phyloP scores from a whole-genome alignment of 2,113 vertebrate genomes.

The Lonchura striata region DNA sequence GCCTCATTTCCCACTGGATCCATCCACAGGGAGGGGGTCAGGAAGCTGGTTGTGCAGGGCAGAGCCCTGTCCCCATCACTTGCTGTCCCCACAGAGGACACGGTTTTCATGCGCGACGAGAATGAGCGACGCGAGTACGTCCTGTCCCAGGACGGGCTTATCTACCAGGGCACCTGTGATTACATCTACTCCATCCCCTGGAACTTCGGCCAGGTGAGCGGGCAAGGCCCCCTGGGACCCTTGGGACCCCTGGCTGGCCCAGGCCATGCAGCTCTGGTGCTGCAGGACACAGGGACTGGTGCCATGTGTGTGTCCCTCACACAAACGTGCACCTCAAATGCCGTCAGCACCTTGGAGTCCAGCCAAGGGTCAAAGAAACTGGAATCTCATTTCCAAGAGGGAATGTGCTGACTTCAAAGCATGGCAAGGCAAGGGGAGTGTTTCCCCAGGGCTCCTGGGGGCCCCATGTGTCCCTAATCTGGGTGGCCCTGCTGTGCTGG shows the following conservation, averaged over 20 bases:
- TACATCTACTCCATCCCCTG: constrained; percentile 75
- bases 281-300: not conserved
- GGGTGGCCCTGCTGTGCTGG: not conserved
- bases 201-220: constrained; percentile 92
- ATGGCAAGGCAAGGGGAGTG: rapidly evolving
- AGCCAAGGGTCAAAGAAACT: rapidly evolving
- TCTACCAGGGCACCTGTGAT: constrained; percentile 79
- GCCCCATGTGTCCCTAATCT: not conserved
- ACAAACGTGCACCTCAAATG: rapidly evolving
- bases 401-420: rapidly evolving
- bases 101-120: constrained; percentile 80
- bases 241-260: not conserved
- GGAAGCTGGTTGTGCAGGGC: not conserved
- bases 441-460: not conserved
- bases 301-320: rapidly evolving
- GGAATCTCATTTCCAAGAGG: not conserved
- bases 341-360: not conserved
- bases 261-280: rapidly evolving
- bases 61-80: not conserved
- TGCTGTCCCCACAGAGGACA: constrained; percentile 75
- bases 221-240: rapidly evolving
- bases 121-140: constrained; percentile 80
- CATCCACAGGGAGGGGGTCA: not conserved
- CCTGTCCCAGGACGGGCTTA: constrained; percentile 85
- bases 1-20: not conserved